Evolutionary conservation across 2,797 vertebrate genomes (phyloP).

Genomic region (Characodon lateralis): DNA sequence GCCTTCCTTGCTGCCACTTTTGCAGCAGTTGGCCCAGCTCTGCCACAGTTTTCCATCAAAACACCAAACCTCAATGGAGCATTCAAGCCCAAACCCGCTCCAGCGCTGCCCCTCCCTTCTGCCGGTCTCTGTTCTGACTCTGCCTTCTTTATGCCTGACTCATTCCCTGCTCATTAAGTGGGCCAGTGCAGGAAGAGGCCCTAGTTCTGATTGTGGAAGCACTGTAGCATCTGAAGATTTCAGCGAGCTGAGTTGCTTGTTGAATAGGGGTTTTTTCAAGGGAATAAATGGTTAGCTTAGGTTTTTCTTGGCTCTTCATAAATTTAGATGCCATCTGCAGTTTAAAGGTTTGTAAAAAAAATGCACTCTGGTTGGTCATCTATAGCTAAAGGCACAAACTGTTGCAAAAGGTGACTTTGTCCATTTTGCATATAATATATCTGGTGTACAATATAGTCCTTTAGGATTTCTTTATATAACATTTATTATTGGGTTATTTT

Average conservation of each 20-base stretch:
- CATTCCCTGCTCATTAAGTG: constrained; percentile 47
- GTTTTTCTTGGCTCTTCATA: constrained; percentile 1
- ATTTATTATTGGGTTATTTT: too few relatives aligned
- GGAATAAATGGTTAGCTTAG: neutral
- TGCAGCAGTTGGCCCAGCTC: constrained; percentile 72
- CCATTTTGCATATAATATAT: neutral
- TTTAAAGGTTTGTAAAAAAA: constrained; percentile 2
- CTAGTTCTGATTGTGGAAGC: constrained; percentile 29
- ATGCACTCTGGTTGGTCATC: neutral
- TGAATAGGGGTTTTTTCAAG: constrained; percentile 3
- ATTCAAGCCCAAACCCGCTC: constrained; percentile 75
- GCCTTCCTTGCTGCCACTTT: constrained; percentile 63
- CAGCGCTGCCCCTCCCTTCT: constrained; percentile 54
- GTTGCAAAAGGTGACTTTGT: neutral
- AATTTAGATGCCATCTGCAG: constrained; percentile 4
- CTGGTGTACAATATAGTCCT: too few relatives aligned
- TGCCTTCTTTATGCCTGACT: constrained; percentile 55
- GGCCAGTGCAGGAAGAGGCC: constrained; percentile 52
- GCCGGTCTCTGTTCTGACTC: constrained; percentile 68
- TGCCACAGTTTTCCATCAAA: constrained; percentile 82
- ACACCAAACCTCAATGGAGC: constrained; percentile 83
- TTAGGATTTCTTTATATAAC: too few relatives aligned
- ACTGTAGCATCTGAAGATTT: constrained; percentile 28
- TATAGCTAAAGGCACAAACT: neutral
- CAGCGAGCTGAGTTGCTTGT: constrained; percentile 24